phyloP scores from a whole-genome alignment of 2,888 invertebrate genomes.

The Eupeodes latifasciatus region DNA sequence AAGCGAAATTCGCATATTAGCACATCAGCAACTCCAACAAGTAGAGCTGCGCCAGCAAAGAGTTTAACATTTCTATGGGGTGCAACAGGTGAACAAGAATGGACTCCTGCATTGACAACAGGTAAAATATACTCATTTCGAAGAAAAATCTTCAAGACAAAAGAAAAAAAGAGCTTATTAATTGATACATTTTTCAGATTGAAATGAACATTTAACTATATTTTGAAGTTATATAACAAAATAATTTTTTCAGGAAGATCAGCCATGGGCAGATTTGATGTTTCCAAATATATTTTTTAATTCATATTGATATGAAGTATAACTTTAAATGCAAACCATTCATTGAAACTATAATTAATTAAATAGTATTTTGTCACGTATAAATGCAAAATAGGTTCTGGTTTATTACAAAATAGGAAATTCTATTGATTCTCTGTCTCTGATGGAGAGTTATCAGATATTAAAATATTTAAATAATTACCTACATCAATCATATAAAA shows the following conservation, averaged over 20 bases:
- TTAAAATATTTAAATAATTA: too few relatives aligned
- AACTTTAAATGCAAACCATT: too few relatives aligned
- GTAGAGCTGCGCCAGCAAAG: conserved; percentile 81
- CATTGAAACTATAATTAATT: too few relatives aligned
- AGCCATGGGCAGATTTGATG: too few relatives aligned
- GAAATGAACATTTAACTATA: not conserved
- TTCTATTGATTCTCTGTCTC: too few relatives aligned
- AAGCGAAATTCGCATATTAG: conserved; percentile 80
- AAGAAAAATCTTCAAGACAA: not conserved
- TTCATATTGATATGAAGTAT: too few relatives aligned
- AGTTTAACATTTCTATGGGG: conserved; percentile 93
- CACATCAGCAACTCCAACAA: conserved; percentile 77
- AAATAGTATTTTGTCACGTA: too few relatives aligned
- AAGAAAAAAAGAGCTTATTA: not conserved
- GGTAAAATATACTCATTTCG: conserved; percentile 84
- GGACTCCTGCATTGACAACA: conserved; percentile 98
- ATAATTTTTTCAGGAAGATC: not conserved
- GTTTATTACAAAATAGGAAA: too few relatives aligned
- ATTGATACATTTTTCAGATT: conserved; percentile 10
- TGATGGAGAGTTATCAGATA: too few relatives aligned
- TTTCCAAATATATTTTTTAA: too few relatives aligned
- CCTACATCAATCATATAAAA: too few relatives aligned
- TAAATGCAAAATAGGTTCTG: too few relatives aligned
- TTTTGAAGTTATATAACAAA: not conserved
- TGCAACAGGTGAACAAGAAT: conserved; percentile 97